These are phyloP conservation scores for Ceraclea dissimilis DNA, from an alignment of 2,888 invertebrate species.

Conservation along the genomic window DNA sequence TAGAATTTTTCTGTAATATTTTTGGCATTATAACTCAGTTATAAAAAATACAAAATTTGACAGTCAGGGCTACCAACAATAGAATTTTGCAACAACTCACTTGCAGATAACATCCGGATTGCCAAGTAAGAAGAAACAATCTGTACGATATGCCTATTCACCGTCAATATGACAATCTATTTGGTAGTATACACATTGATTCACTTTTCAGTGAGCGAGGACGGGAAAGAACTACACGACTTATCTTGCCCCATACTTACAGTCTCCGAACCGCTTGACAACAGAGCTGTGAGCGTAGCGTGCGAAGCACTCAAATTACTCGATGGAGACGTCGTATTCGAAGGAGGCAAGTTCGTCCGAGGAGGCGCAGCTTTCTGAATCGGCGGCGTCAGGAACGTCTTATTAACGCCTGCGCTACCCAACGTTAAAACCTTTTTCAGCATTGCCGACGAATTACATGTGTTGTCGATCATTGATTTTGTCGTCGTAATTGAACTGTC, in stretches of 20 bases:
- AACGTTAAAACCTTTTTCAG: constrained; percentile 46
- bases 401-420: constrained; percentile 42
- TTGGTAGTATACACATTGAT: background rate
- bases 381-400: constrained; percentile 41
- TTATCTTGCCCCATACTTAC: background rate
- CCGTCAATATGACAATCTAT: no score
- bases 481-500: constrained; percentile 43
- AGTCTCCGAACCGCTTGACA: constrained; percentile 13
- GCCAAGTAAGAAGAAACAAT: no score
- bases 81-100: no score
- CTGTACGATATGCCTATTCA: no score
- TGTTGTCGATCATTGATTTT: constrained; percentile 47
- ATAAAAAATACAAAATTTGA: no score
- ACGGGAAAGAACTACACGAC: background rate
- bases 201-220: background rate
- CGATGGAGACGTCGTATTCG: constrained; percentile 36
- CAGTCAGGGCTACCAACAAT: no score
- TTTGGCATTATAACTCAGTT: no score
- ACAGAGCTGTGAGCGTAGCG: constrained; percentile 40
- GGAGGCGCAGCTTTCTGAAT: constrained; percentile 40
- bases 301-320: constrained; percentile 46
- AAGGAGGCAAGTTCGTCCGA: constrained; percentile 34
- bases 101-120: no score
- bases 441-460: constrained; percentile 47
- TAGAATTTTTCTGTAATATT: no score